Evolutionary conservation across 2,888 invertebrate genomes (phyloP).

Genomic region (Parascotia fuliginaria): DNA sequence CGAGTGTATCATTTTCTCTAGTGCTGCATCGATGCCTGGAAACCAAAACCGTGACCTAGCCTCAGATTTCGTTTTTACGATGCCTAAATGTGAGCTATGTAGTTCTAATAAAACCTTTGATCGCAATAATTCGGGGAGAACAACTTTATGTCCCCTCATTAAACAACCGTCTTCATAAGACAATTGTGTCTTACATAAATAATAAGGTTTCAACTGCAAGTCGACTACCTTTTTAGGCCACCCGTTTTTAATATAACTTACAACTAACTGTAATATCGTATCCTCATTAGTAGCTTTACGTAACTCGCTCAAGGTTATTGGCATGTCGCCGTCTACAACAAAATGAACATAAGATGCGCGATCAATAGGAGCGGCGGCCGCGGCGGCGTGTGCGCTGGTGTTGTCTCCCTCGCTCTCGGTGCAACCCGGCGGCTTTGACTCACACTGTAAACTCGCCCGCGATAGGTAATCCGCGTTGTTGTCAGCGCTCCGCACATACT

Average conservation of each 20-base stretch:
- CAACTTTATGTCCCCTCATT: neutral
- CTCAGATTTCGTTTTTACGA: constrained; percentile 3
- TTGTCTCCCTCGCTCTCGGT: neutral
- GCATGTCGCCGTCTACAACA: neutral
- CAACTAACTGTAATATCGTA: neutral
- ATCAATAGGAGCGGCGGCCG: neutral
- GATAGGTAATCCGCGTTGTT: constrained; percentile 6
- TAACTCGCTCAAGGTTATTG: neutral
- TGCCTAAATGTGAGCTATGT: neutral
- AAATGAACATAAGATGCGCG: neutral
- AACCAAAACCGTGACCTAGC: constrained; percentile 11
- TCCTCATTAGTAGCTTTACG: neutral
- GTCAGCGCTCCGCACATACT: constrained; percentile 1
- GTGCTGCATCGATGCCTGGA: constrained; percentile 2
- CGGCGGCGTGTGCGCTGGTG: neutral
- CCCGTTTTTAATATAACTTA: neutral
- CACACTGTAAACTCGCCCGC: neutral
- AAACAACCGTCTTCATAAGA: neutral
- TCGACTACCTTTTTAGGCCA: neutral
- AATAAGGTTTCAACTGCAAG: neutral
- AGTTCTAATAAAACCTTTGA: neutral
- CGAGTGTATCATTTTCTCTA: neutral
- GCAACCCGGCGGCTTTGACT: neutral
- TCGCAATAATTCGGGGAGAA: neutral
- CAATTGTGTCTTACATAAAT: neutral